Conservation (phyloP, 1,140 invertebrate species). For the Lordiphosa stackelbergi region DNA sequence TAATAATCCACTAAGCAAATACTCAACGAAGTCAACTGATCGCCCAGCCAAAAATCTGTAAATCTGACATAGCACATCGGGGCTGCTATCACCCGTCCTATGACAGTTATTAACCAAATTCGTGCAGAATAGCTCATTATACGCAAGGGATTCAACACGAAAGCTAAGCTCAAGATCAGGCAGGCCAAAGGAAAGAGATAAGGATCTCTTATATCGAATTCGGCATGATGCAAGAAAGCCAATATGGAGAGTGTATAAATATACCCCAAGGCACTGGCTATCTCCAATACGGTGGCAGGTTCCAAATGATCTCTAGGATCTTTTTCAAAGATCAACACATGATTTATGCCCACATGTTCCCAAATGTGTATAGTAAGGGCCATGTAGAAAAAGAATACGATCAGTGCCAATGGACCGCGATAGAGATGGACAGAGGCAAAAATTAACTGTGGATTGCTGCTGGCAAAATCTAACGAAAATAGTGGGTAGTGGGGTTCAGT, state of each 20-base stretch:
- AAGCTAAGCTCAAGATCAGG: constrained; percentile 79
- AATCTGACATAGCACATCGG: constrained; percentile 92
- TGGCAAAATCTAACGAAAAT: constrained; percentile 8
- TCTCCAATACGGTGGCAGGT: constrained; percentile 83
- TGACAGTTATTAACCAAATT: constrained; percentile 61
- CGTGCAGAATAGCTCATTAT: constrained; percentile 78
- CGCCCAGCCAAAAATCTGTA: constrained; percentile 95
- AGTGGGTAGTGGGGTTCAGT: background rate
- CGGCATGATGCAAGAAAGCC: constrained; percentile 78
- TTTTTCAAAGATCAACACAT: constrained; percentile 88
- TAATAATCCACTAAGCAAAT: constrained; percentile 89
- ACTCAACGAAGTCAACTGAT: constrained; percentile 91
- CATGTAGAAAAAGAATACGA: constrained; percentile 82
- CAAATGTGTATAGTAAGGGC: constrained; percentile 85
- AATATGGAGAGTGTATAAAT: constrained; percentile 80
- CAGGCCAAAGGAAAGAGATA: constrained; percentile 81
- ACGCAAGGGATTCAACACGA: constrained; percentile 82
- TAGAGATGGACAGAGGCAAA: constrained; percentile 78
- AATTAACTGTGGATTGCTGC: constrained; percentile 25
- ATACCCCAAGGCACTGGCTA: constrained; percentile 83
- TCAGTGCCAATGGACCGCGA: constrained; percentile 81
- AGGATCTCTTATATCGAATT: constrained; percentile 78
- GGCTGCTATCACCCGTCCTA: constrained; percentile 83
- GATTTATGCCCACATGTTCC: constrained; percentile 86
- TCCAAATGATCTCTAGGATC: constrained; percentile 84